A percentile compares a stretch with the other conserved stretches of the same genome.
Conservation (phyloP, 2,888 invertebrate genomes). For the Nebria brevicollis region DNA sequence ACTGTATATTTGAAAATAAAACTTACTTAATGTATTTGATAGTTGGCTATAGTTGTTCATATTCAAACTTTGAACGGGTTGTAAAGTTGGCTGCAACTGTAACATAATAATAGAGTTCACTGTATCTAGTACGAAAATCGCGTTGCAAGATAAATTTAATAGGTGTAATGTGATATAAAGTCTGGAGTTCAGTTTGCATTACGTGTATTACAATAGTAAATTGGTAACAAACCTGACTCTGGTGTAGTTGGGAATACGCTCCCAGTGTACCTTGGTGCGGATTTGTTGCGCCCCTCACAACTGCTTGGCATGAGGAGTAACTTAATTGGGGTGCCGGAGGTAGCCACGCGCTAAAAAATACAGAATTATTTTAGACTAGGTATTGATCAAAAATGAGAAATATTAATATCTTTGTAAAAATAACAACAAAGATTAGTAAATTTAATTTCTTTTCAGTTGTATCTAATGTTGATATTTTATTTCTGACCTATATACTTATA, state of each 20-base stretch:
- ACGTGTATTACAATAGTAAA: background rate
- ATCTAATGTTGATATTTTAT: too few relatives aligned
- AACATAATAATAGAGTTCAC: slow-evolving; percentile 34
- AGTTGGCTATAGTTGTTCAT: slow-evolving; percentile 64
- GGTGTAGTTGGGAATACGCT: slow-evolving; percentile 50
- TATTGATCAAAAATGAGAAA: too few relatives aligned
- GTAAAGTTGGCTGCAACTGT: slow-evolving; percentile 60
- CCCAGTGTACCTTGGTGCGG: slow-evolving; percentile 47
- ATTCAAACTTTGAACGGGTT: slow-evolving; percentile 62
- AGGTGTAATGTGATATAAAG: background rate
- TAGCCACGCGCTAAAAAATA: slow-evolving; percentile 58
- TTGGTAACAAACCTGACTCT: slow-evolving; percentile 47
- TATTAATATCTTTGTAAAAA: too few relatives aligned
- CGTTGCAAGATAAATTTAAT: background rate
- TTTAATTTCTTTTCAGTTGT: too few relatives aligned
- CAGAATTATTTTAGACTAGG: background rate
- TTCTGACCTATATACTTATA: too few relatives aligned
- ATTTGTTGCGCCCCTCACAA: slow-evolving; percentile 31
- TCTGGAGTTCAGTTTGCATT: background rate
- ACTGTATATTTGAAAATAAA: slow-evolving; percentile 48
- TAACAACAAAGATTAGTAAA: too few relatives aligned
- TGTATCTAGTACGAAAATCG: background rate
- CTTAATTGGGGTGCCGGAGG: slow-evolving; percentile 60
- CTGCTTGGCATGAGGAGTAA: slow-evolving; percentile 61
- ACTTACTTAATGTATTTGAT: slow-evolving; percentile 61